Percentiles rank a stretch among this genome's conserved stretches.
Conservation (phyloP, 2,113 vertebrate genomes). For the Azemiops feae region DNA sequence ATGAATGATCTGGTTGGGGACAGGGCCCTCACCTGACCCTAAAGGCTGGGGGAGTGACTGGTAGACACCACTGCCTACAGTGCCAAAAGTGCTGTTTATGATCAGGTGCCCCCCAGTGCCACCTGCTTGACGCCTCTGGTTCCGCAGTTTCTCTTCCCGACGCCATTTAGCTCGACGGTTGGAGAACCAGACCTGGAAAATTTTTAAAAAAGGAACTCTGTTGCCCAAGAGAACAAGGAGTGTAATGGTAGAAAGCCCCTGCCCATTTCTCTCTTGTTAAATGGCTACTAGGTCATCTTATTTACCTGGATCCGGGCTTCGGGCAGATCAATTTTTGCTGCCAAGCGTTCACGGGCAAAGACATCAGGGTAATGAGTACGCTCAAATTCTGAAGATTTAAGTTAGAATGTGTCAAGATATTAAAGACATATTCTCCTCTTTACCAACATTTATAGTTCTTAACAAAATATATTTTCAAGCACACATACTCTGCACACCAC, state of each 20-base stretch:
- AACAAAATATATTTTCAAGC: no score
- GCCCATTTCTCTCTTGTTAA: neutral
- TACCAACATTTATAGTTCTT: neutral
- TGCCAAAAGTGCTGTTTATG: slow-evolving; percentile 69
- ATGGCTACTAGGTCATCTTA: accelerated
- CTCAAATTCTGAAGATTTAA: slow-evolving; percentile 76
- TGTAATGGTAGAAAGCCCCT: neutral
- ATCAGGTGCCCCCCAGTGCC: slow-evolving; percentile 74
- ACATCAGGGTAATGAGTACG: slow-evolving; percentile 85
- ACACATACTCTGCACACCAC: no score
- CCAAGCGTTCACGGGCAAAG: slow-evolving; percentile 80
- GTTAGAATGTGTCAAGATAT: neutral
- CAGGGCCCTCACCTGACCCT: slow-evolving; percentile 9
- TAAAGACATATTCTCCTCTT: neutral
- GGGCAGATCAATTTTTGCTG: slow-evolving; percentile 83
- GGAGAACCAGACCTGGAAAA: slow-evolving; percentile 82
- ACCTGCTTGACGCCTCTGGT: slow-evolving; percentile 76
- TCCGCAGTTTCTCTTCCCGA: slow-evolving; percentile 82
- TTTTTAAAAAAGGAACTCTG: neutral
- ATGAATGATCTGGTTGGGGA: neutral
- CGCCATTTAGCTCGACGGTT: slow-evolving; percentile 86
- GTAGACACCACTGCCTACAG: slow-evolving; percentile 76
- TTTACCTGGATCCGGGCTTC: slow-evolving; percentile 83
- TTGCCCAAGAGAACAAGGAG: neutral
- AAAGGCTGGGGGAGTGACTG: slow-evolving; percentile 57